Percentiles rank a stretch among this genome's conserved stretches.
These are phyloP conservation scores for Mirza zaza DNA, from an alignment of 2,113 vertebrate species.

Conservation along the genomic window DNA sequence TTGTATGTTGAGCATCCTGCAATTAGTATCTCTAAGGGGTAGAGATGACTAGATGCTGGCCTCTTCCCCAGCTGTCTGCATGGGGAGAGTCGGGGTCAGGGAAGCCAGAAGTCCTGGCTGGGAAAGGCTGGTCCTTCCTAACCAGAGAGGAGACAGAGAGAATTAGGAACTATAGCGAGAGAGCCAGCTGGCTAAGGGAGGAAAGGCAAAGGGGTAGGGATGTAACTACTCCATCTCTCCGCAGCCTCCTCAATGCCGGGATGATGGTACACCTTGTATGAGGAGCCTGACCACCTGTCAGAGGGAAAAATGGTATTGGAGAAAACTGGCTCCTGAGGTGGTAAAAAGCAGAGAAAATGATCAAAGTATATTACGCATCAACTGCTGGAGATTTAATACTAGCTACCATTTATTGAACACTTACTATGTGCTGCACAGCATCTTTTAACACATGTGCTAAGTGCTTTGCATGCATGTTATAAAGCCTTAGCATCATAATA, in stretches of 20 bases:
- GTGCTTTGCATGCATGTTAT: neutral
- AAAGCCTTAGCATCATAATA: neutral
- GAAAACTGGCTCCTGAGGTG: neutral
- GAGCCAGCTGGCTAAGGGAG: constrained; percentile 9
- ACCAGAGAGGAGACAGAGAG: constrained; percentile 16
- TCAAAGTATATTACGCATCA: neutral
- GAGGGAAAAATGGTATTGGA: neutral
- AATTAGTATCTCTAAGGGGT: neutral
- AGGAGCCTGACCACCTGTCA: neutral
- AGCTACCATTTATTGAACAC: neutral
- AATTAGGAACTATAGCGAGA: neutral
- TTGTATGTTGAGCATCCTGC: neutral
- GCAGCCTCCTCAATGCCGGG: neutral
- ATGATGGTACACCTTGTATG: neutral
- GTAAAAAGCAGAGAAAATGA: constrained; percentile 3
- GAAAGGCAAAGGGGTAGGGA: neutral
- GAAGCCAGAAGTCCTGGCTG: constrained; percentile 1
- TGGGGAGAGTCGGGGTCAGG: neutral
- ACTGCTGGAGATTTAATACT: neutral
- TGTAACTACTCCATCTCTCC: neutral
- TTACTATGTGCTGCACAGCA: neutral
- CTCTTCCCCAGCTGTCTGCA: neutral
- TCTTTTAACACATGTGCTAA: neutral
- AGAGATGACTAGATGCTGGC: neutral
- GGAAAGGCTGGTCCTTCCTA: neutral